phyloP scores from a whole-genome alignment of 37 sponge, comb jelly and placozoan genomes.

The Agelas oroides region DNA sequence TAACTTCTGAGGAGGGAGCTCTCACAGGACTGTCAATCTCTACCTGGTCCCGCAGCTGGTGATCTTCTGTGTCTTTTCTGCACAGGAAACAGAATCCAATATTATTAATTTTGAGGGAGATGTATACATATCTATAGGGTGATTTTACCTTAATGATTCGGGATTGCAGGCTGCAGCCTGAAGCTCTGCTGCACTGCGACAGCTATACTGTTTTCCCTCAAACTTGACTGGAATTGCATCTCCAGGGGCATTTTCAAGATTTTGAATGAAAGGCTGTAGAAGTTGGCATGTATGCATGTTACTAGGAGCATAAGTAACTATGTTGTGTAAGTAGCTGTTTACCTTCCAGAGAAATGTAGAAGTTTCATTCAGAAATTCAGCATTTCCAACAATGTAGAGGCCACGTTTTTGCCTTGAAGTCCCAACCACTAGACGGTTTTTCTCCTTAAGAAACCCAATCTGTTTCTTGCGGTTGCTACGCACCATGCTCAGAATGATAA shows the following conservation, averaged over 20 bases:
- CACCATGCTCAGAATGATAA: constrained; percentile 55
- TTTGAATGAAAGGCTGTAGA: not conserved
- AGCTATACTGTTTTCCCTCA: not conserved
- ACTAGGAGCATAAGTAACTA: not conserved
- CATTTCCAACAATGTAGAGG: constrained; percentile 42
- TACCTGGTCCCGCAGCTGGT: not conserved
- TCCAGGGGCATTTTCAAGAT: not conserved
- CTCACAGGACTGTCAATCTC: not conserved
- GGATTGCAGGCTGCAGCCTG: not conserved
- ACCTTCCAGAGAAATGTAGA: constrained; percentile 30
- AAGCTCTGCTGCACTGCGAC: not conserved
- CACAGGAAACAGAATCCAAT: too few species aligned
- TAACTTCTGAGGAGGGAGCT: not conserved
- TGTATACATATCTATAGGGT: not conserved
- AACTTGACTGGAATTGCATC: not conserved
- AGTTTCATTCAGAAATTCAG: not conserved
- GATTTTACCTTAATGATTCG: not conserved
- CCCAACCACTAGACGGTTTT: constrained; percentile 36
- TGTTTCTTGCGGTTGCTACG: constrained; percentile 25
- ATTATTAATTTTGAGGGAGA: too few species aligned
- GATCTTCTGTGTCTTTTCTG: not conserved
- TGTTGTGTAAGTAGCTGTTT: too few species aligned
- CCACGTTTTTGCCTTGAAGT: constrained; percentile 45
- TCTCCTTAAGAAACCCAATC: constrained; percentile 45
- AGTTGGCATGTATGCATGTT: not conserved